Base-by-base conservation (phyloP, 2,113 vertebrate species). In the Melanerpes formicivorus region DNA sequence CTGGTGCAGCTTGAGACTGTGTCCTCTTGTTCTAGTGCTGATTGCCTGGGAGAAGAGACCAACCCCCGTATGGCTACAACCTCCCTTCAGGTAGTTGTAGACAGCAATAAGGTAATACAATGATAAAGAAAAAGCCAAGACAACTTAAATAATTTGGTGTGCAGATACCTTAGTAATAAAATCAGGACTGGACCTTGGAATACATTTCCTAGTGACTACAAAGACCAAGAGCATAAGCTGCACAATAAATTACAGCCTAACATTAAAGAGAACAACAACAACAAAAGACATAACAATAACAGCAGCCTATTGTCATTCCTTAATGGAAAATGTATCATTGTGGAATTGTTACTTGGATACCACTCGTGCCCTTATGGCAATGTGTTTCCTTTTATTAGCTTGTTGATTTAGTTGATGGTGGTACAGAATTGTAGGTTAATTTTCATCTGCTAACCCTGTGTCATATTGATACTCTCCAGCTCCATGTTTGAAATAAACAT, bases 361-460 rank as follows among this genome's bases (percentile, higher is more conserved):
- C 56, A 83, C 67, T 96, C 0, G 1, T 80, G 77, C 89, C 95
- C 84, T 59, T 85, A 90, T 90, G 87, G 87, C 90, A 94, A 95
- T 73, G 52, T 84, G 80, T 96, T 97, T 97, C 93, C 92, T 94
- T 95, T 92, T 93, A 91, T 95, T 95, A 90, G 74, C 62, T 72
- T 81, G 67, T 65, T 16, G 1, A 96, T 97, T 92, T 90, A 92
- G 96, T 94, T 88, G 54, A 95, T 91, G 73, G n/a, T 93, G 66
- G 82, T 94, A 92, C 10, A 23, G 77, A 90, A 90, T 60, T 88
- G 64, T 80, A 93, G 80, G 86, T 95, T 95, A 93, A 97, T 96
- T 97, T 95, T 93, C 69, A 93, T 92, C 77, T 77, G 14, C 72
- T 84, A 25, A 83, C 83, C 66, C 32, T 70, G 60, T 91, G 76